Evolutionary conservation across 2,113 vertebrate species (phyloP), one percentile per base, ranked within the genome.

Genomic region (Corvus hawaiiensis): DNA sequence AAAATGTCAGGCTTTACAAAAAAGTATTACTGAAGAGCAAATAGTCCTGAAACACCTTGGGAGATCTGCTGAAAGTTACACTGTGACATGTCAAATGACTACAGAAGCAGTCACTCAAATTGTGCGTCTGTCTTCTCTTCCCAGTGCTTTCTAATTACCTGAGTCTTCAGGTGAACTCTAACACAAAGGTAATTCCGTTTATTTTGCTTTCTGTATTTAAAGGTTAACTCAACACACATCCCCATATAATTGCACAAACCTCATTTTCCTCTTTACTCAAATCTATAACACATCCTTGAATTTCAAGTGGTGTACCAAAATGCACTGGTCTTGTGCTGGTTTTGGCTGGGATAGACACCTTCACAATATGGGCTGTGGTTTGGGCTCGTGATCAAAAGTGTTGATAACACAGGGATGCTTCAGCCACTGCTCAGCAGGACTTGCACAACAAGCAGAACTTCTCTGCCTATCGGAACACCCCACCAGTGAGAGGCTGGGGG

Each of bases 201-300:
- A 21, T 39, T 90, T 24, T 87, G 51, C 32, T 67, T 88, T 58
- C 62, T 79, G 10, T 67, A 69, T 32, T 10, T 28, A 62, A 55
- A 74, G 13, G 13, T 4, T 74, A 84, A 82, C 16, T 73, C 11
- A 72, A 54, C 0, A 5, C 17, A 71, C 14, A 28, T 9, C 13
- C 22, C 27, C 11, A n/a, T 17, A 19, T 16, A 72, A 66, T 2
- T 43, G 10, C 13, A 81, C 0, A 0, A 51, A 80, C 3, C 3
- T 84, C 0, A 24, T 48, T 35, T 10, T 73, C 21, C 20, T 58
- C 64, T 87, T 54, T 35, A 81, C 46, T 81, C 14, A 91, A 69
- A 73, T 41, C 41, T 59, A 6, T 20, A 73, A 39, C 22, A 58
- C 11, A 51, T 16, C 15, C 12, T 56, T 21, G 32, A 64, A 76